phyloP scores from a whole-genome alignment of 2,797 vertebrate genomes.

The Muraenolepis orangiensis region DNA sequence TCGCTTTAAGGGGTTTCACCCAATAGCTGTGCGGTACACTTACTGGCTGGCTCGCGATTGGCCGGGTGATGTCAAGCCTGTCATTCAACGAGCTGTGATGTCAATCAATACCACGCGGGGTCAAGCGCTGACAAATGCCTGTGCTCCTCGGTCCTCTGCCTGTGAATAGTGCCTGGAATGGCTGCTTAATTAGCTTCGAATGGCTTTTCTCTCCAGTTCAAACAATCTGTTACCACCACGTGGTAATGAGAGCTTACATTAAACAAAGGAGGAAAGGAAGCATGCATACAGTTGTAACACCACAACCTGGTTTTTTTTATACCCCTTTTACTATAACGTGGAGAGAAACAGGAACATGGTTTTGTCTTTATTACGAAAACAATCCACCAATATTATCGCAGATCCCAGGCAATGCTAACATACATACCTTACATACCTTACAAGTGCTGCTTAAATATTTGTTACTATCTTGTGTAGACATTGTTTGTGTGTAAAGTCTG shows the following conservation, averaged over 20 bases:
- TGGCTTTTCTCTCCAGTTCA: slow-evolving; percentile 81
- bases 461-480: not conserved
- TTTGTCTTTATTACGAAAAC: slow-evolving; percentile 37
- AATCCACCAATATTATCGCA: slow-evolving; percentile 27
- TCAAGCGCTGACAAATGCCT: slow-evolving; percentile 90
- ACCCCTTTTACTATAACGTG: slow-evolving; percentile 37
- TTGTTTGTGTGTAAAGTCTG: not conserved
- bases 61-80: slow-evolving; percentile 56
- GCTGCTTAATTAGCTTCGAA: slow-evolving; percentile 82
- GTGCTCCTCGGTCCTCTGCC: slow-evolving; percentile 83
- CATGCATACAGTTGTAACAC: slow-evolving; percentile 65
- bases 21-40: slow-evolving; percentile 65
- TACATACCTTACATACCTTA: not conserved
- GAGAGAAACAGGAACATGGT: slow-evolving; percentile 35
- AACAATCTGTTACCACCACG: slow-evolving; percentile 83
- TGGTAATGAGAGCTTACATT: slow-evolving; percentile 85
- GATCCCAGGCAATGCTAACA: slow-evolving; percentile 4
- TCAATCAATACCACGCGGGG: slow-evolving; percentile 95
- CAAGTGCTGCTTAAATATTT: not conserved
- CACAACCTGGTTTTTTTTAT: slow-evolving; percentile 70
- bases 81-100: slow-evolving; percentile 72
- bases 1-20: slow-evolving; percentile 60
- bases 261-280: slow-evolving; percentile 77
- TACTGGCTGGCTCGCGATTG: slow-evolving; percentile 65
- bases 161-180: slow-evolving; percentile 79